A percentile compares a stretch with the other conserved stretches of the same genome.
Conservation (phyloP, 2,888 invertebrate genomes). For the Caenorhabditis auriculariae region DNA sequence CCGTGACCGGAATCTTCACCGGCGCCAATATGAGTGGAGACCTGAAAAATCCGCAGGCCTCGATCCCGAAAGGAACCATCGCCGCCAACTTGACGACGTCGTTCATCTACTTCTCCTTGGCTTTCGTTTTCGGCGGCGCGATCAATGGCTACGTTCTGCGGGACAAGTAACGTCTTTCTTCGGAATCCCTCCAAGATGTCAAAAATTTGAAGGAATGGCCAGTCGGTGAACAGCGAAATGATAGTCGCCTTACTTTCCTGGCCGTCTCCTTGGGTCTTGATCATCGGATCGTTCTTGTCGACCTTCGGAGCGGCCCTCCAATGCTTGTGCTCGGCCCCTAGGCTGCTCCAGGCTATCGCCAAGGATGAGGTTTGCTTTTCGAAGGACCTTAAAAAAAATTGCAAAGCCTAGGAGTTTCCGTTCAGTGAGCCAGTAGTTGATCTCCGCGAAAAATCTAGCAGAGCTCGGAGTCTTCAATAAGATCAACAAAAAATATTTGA, state of each 20-base stretch:
- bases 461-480: too few species aligned
- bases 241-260: conserved; percentile 96
- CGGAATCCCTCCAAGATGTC: too few species aligned
- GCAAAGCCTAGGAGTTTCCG: too few species aligned
- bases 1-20: conserved; percentile 98
- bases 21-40: conserved; percentile 96
- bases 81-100: conserved; percentile 95
- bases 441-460: too few species aligned
- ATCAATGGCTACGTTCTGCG: conserved; percentile 89
- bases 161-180: conserved; percentile 85
- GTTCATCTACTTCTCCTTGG: conserved; percentile 82
- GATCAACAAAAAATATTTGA: too few species aligned
- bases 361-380: conserved; percentile 77
- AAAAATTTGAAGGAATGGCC: conserved; percentile 79
- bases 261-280: conserved; percentile 98
- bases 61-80: conserved; percentile 96
- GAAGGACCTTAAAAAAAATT: too few species aligned
- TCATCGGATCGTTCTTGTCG: conserved; percentile 94
- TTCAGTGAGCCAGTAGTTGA: too few species aligned
- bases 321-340: conserved; percentile 65
- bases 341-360: conserved; percentile 85
- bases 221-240: conserved; percentile 89
- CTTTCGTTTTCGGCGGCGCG: conserved; percentile 82
- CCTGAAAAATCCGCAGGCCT: conserved; percentile 94
- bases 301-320: conserved; percentile 91